Evolutionary conservation across 2,888 invertebrate species (phyloP), one percentile per base, ranked within the genome.

Genomic region (Stegophylla sp.): DNA sequence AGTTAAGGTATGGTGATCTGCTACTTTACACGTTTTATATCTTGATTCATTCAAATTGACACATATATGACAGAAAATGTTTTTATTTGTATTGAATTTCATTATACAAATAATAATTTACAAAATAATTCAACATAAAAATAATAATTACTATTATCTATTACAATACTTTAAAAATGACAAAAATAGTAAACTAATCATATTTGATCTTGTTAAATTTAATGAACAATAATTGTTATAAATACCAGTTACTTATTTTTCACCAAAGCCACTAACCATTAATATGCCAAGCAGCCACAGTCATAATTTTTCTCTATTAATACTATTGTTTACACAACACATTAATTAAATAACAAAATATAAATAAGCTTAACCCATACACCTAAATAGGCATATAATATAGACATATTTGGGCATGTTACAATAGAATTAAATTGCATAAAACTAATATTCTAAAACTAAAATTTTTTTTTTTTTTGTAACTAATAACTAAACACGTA

Each of bases 331-430:
- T 17, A 51, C 15, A 34, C 15, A 34, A 23, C n/a, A 5, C 51
- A 34, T 64, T 75, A 63, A 23, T 75, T 26, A 12, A 41, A 76
- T 61, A 63, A 73, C n/a, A 45, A n/a, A 59, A 71, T 28, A 69
- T n/a, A 28, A 15, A 34, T 26, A 76, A 64, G 12, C 34, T 13
- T 12, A 63, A 17, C 51, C 34, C 15, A 34, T 23, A 61, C 0
- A 61, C n/a, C n/a, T n/a, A n/a, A n/a, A 20, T 41, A n/a, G 56
- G 20, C 20, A 20, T 17, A 20, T 53, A 43, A 45, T 45, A 48
- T 20, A 34, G 7, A 20, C 3, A 17, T n/a, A 20, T 53, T 51
- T 51, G 34, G 17, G 7, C 3, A 51, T n/a, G 7, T 9, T 61
- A 48, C 4, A 34, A 34, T 64, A 17, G 63, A 74, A 63, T 45